Percentiles rank a stretch among this genome's conserved stretches.
These are phyloP conservation scores for Limnephilus lunatus DNA, from an alignment of 2,888 invertebrate species.

Conservation along the genomic window DNA sequence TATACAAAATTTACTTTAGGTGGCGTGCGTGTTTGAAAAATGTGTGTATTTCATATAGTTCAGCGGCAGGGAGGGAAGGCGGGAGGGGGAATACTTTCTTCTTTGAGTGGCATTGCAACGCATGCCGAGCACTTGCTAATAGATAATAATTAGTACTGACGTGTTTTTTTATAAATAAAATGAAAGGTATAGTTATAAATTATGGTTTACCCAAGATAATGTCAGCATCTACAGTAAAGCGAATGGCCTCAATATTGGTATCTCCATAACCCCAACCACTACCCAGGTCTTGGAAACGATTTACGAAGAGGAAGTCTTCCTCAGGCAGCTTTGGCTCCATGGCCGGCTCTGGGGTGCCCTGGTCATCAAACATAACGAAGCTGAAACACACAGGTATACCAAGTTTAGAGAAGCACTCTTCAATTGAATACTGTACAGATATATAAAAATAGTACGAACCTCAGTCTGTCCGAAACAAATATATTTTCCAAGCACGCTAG, in stretches of 20 bases:
- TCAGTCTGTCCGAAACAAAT: conserved; percentile 87
- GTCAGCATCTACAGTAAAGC: conserved; percentile 96
- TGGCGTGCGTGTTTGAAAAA: no score
- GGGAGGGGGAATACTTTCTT: no score
- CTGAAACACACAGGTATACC: conserved; percentile 45
- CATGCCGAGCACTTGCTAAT: no score
- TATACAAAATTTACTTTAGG: no score
- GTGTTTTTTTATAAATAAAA: no score
- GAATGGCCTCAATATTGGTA: conserved; percentile 96
- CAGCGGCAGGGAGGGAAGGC: no score
- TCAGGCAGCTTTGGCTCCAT: conserved; percentile 71
- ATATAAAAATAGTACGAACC: conserved; percentile 69
- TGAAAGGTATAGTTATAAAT: not conserved
- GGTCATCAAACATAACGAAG: conserved; percentile 30
- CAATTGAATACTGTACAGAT: not conserved
- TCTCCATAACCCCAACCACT: conserved; percentile 99
- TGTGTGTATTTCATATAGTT: no score
- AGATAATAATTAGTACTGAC: no score
- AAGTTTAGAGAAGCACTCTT: conserved; percentile 64
- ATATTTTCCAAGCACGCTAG: conserved; percentile 93
- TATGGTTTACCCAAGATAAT: conserved; percentile 81
- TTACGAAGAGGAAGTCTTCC: conserved; percentile 90
- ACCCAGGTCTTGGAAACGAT: conserved; percentile 95
- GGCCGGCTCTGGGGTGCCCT: not conserved
- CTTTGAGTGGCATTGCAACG: no score